Evolutionary conservation across 2,797 vertebrate genomes (phyloP).

Genomic region (Coracias cyanogaster): DNA sequence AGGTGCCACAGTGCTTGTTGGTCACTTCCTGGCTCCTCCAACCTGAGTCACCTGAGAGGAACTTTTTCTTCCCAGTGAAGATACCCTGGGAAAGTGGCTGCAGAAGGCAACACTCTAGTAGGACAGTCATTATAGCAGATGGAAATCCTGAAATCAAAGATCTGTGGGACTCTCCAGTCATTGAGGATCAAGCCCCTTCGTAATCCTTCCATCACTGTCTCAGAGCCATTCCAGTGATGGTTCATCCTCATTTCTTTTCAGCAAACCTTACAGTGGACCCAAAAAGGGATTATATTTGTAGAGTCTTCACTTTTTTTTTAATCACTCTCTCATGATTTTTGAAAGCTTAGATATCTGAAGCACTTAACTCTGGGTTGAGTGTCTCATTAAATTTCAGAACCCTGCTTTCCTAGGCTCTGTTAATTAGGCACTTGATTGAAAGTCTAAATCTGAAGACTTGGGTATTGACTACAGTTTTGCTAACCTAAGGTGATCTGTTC

Average conservation of each 20-base stretch:
- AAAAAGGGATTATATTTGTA: slow-evolving; percentile 10
- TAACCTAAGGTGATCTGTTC: slow-evolving; percentile 28
- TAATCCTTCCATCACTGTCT: background rate
- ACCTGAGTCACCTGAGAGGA: background rate
- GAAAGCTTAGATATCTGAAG: slow-evolving; percentile 27
- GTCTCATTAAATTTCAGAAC: slow-evolving; percentile 59
- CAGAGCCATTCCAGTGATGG: background rate
- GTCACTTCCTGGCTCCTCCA: background rate
- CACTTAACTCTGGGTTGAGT: background rate
- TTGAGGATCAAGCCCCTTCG: background rate
- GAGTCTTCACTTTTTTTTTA: background rate
- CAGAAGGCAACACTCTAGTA: background rate
- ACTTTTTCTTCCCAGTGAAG: background rate
- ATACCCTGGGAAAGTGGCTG: background rate
- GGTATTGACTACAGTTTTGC: slow-evolving; percentile 29
- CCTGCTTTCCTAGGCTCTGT: background rate
- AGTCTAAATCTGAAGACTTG: slow-evolving; percentile 44
- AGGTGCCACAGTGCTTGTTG: background rate
- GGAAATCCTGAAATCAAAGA: background rate
- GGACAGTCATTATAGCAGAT: background rate
- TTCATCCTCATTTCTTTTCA: background rate
- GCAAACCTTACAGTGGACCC: background rate
- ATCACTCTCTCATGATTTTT: slow-evolving; percentile 20
- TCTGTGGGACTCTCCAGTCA: background rate
- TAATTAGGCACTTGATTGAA: slow-evolving; percentile 67